Evolutionary conservation across 2,797 vertebrate genomes (phyloP).

Genomic region (Pangasius macronema): DNA sequence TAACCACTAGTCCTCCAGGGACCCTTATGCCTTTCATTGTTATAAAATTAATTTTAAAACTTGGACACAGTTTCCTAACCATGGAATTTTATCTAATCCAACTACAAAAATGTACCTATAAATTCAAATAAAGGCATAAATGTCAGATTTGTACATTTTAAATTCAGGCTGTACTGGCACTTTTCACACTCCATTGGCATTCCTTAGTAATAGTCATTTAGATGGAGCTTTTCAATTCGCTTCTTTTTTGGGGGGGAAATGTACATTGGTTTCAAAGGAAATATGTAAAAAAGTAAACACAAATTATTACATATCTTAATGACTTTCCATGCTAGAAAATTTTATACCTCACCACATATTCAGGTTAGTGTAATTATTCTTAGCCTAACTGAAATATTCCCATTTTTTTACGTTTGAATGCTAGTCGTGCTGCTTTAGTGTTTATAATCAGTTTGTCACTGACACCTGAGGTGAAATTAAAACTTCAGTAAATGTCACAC

Average conservation of each 20-base stretch:
- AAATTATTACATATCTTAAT: not conserved
- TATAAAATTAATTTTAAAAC: not conserved
- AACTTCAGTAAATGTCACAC: not conserved
- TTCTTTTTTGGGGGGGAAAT: not conserved
- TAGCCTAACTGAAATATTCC: not conserved
- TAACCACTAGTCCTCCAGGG: no score
- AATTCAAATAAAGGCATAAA: not conserved
- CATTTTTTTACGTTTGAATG: not conserved
- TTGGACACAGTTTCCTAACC: not conserved
- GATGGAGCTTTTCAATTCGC: not conserved
- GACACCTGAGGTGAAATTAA: not conserved
- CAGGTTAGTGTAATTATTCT: not conserved
- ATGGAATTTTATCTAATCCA: no score
- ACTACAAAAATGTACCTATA: not conserved
- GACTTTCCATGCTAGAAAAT: not conserved
- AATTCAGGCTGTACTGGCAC: not conserved
- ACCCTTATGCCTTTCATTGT: not conserved
- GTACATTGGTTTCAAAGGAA: not conserved
- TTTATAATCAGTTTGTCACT: not conserved
- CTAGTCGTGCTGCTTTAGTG: not conserved
- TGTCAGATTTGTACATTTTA: not conserved
- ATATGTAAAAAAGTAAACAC: not conserved
- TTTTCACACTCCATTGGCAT: not conserved
- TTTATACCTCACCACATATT: not conserved
- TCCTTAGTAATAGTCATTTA: not conserved